Base-by-base conservation (phyloP, 2,113 vertebrate species). In the Dicentrarchus labrax region DNA sequence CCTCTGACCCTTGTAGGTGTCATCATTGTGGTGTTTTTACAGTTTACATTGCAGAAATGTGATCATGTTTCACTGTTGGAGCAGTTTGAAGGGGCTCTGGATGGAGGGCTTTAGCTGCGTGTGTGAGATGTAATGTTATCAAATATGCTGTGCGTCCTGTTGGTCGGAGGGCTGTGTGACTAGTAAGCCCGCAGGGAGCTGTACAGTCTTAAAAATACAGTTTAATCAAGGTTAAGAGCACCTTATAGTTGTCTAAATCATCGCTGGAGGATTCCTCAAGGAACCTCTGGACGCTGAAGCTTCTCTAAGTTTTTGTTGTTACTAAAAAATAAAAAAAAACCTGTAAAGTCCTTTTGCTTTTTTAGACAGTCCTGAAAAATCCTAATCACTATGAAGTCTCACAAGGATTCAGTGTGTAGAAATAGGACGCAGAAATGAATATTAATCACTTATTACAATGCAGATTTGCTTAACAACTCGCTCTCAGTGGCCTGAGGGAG, bases 361-460 rank as follows among this genome's bases (percentile, higher is more conserved):
- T 36, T 4, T 30, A 30, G 30, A 30, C 16, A 47, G 19, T 53
- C 66, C 54, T 50, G 67, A 73, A 48, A 51, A 77, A 69, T 38
- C 47, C 13, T 9, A 59, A 80, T 59, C 60, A 13, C 22, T 24
- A 5, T 19, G 56, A 61, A 73, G 45, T 70, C 62, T 22, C 59
- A 57, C 45, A 3, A n/a, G 51, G 61, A 81, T 82, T 78, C 71
- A 38, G 38, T 48, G 74, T 76, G 78, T 65, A 47, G 68, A 78
- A 56, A 85, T 68, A 10, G 41, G 83, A 9, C 62, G 43, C 75
- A 73, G 47, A 88, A 77, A 94, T 85, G n/a, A 91, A 92, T 89
- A 83, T 88, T 90, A 91, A 92, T 89, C 78, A 50, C 79, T 54
- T 64, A 93, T 92, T 92, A 89, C 85, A 15, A 91, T 89, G 88